Evolutionary conservation across 1,140 invertebrate species (phyloP).

Genomic region (Drosophila tani): DNA sequence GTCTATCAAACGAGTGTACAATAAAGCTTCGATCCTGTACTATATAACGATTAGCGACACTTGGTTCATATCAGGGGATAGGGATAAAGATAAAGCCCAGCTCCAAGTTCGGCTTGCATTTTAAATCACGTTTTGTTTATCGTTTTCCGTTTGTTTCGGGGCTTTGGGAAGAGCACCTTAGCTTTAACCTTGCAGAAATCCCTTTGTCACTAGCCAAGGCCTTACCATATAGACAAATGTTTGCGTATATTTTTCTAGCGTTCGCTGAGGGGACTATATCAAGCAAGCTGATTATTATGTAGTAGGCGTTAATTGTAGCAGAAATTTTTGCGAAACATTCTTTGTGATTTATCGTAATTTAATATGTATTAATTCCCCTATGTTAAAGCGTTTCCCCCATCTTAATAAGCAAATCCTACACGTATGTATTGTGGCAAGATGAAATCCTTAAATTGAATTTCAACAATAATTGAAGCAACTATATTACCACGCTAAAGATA

Average conservation of each 20-base stretch:
- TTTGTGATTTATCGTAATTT: constrained; percentile 81
- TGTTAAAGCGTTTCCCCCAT: constrained; percentile 61
- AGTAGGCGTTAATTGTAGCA: constrained; percentile 71
- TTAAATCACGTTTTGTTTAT: constrained; percentile 26
- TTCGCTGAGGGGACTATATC: constrained; percentile 11
- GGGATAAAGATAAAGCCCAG: constrained; percentile 2
- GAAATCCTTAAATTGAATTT: constrained; percentile 66
- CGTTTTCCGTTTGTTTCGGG: constrained; percentile 22
- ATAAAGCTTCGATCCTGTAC: constrained; percentile 28
- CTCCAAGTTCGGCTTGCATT: constrained; percentile 37
- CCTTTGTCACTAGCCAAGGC: constrained; percentile 52
- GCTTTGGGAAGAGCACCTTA: constrained; percentile 29
- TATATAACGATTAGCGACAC: constrained; percentile 12
- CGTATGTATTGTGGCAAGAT: constrained; percentile 23
- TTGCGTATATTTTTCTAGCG: constrained; percentile 77
- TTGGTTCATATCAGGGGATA: constrained; percentile 51
- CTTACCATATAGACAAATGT: constrained; percentile 54
- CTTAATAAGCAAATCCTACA: constrained; percentile 37
- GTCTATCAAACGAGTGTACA: constrained; percentile 67
- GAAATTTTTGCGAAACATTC: constrained; percentile 75
- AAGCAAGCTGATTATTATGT: constrained; percentile 38
- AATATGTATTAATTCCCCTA: constrained; percentile 60
- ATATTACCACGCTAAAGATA: constrained; percentile 48
- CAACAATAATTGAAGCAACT: constrained; percentile 59
- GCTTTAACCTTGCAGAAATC: constrained; percentile 50